A percentile compares a stretch with the other conserved stretches of the same genome.
Evolutionary conservation across 1,140 invertebrate genomes (phyloP).

Genomic region (Zaprionus nigranus): DNA sequence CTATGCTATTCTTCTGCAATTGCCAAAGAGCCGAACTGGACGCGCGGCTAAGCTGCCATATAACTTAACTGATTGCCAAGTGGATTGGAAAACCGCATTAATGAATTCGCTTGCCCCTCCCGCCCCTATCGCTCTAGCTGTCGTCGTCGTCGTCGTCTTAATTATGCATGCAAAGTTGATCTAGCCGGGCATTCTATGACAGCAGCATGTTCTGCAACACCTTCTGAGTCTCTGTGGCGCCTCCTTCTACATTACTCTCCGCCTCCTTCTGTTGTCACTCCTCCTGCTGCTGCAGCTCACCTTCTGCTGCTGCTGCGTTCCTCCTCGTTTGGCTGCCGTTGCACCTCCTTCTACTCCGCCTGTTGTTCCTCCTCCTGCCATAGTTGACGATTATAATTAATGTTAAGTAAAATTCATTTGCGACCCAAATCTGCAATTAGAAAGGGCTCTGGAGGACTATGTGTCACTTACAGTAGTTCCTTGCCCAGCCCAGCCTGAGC

Average conservation of each 20-base stretch:
- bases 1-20: slow-evolving; percentile 32
- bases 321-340: background rate
- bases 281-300: background rate
- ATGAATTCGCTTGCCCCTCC: slow-evolving; percentile 55
- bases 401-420: slow-evolving; percentile 5
- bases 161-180: slow-evolving; percentile 71
- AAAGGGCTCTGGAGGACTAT: slow-evolving; percentile 26
- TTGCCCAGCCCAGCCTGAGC: slow-evolving; percentile 12
- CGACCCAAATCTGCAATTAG: slow-evolving; percentile 24
- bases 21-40: background rate
- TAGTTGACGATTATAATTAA: background rate
- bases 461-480: slow-evolving; percentile 54
- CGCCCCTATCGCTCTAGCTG: slow-evolving; percentile 5
- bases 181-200: slow-evolving; percentile 12
- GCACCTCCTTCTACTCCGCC: background rate
- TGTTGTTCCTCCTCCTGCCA: background rate
- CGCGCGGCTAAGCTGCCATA: slow-evolving; percentile 22
- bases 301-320: background rate
- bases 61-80: slow-evolving; percentile 69
- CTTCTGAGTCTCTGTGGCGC: background rate
- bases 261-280: background rate
- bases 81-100: slow-evolving; percentile 75
- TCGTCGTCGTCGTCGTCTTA: slow-evolving; percentile 34
- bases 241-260: background rate
- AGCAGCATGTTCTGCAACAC: background rate